phyloP scores from a whole-genome alignment of 2,797 vertebrate genomes.

The Carcharodon carcharias region DNA sequence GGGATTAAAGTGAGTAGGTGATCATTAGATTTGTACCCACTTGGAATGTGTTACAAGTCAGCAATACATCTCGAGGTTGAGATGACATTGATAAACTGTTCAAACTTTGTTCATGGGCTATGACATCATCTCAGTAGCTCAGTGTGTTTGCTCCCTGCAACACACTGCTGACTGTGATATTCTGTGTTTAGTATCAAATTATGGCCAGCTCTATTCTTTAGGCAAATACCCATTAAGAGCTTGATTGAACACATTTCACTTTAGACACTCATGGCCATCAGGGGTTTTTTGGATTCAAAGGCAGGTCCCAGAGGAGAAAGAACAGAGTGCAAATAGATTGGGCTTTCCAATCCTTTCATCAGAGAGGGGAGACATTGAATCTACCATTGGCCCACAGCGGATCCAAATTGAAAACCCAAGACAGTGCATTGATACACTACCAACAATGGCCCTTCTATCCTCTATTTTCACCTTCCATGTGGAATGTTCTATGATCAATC shows the following conservation, averaged over 20 bases:
- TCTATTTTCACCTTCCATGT: neutral
- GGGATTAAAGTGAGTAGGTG: neutral
- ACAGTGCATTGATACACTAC: neutral
- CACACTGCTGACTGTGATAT: conserved; percentile 21
- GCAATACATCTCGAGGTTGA: neutral
- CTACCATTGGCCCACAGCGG: neutral
- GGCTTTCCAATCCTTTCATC: neutral
- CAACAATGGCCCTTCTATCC: neutral
- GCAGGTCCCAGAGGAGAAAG: neutral
- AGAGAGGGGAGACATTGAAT: neutral
- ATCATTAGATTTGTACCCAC: neutral
- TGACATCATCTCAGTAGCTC: conserved; percentile 20
- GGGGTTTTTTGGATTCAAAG: conserved; percentile 17
- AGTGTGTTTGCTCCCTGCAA: neutral
- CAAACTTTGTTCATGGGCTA: conserved; percentile 1
- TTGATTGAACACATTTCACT: conserved; percentile 16
- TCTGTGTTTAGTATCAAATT: conserved; percentile 16
- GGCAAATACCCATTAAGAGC: neutral
- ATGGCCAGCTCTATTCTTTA: conserved; percentile 25
- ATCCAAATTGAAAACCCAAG: neutral
- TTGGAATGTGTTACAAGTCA: neutral
- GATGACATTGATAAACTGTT: conserved; percentile 31
- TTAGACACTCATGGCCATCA: neutral
- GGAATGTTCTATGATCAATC: neutral
- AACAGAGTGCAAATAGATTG: neutral